Base-by-base conservation (phyloP, 2,888 invertebrate genomes). In the Schizotus pectinicornis region DNA sequence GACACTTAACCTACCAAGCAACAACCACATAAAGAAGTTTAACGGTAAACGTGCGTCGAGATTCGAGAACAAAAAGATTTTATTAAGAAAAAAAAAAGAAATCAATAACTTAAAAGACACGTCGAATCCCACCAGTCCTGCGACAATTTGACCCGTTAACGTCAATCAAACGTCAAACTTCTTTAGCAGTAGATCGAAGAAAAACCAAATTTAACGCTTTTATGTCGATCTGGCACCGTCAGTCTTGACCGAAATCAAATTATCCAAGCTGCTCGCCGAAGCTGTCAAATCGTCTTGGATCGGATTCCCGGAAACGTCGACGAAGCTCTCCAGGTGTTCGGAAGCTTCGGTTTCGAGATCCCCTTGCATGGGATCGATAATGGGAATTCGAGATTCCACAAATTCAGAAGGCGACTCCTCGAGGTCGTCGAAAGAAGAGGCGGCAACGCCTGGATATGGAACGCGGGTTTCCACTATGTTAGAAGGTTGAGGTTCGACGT, bases 401-500 rank as follows among this genome's bases (percentile, higher is more conserved):
- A 67, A 59, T 13, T 75, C 71, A 12, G 74, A 73, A 3, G 74
- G 67, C 3, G 67, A 65, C 42, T 65, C 59, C 8, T 67, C 66
- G 12, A 74, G 59, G 39, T 73, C 74, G 6, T 30, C 45, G 11
- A 61, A 53, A 8, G 42, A 13, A 22, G 31, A 42, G 33, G 36
- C 33, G 11, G 58, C 42, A 31, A 50, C 11, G 33, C 42, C 46
- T 46, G 59, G 59, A 32, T 67, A 72, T 7, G 74, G 71, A 35
- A 75, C 65, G 58, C 71, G 64, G 7, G 72, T 73, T 67, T 77
- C 76, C 6, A 75, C 65, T 3, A 67, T 61, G 55, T 77, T 74
- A 3, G 77, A 76, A 13, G 76, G 65, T 6, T 69, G 64, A n/a
- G 63, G 59, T 39, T 60, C 51, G n/a, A 88, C 51, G 13, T 64